Evolutionary conservation across 2,888 invertebrate genomes (phyloP).

Genomic region (Taenaris catops): DNA sequence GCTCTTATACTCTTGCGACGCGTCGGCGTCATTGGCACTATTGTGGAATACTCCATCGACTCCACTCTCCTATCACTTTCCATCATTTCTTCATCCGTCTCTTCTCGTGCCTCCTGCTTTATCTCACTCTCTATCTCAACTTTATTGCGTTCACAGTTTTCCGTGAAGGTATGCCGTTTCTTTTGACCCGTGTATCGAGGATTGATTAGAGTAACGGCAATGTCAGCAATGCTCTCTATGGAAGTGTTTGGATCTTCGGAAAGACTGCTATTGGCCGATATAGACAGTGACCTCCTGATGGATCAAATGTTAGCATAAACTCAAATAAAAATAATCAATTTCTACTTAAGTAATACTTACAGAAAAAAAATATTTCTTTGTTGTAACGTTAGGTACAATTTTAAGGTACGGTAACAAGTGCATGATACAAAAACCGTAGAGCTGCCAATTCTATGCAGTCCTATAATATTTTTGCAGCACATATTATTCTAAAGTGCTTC

Average conservation of each 20-base stretch:
- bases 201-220: conserved; percentile 61
- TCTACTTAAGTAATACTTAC: no score
- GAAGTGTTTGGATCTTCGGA: conserved; percentile 66
- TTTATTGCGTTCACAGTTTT: conserved; percentile 6
- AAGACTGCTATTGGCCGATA: conserved; percentile 65
- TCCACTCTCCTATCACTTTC: conserved; percentile 14
- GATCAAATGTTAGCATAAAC: conserved; percentile 14
- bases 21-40: conserved; percentile 44
- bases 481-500: no score
- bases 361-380: no score
- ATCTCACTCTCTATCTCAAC: conserved; percentile 15
- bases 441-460: no score
- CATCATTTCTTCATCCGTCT: conserved; percentile 3
- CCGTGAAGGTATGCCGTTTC: conserved; percentile 5
- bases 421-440: no score
- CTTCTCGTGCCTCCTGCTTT: conserved; percentile 14
- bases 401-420: no score
- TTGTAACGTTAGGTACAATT: no score
- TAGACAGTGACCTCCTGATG: conserved; percentile 54
- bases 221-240: conserved; percentile 67
- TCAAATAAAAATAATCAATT: no score
- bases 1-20: conserved; percentile 47
- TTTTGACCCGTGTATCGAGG: conserved; percentile 48
- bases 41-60: not conserved
- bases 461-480: no score